Evolutionary conservation across 2,113 vertebrate species (phyloP).

Genomic region (Corythoichthys intestinalis): DNA sequence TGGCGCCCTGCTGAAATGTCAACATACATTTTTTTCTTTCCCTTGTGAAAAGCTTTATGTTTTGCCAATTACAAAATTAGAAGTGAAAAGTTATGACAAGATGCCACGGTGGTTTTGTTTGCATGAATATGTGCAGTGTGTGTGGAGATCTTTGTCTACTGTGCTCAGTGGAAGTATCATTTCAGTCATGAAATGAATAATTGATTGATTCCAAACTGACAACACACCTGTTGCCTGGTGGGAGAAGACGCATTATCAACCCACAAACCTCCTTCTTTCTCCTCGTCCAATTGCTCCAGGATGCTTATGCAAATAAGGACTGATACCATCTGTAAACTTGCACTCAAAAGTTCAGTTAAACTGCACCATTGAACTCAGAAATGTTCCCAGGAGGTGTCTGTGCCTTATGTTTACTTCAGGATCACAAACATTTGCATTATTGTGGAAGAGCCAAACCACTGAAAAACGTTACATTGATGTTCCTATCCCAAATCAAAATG

Average conservation of each 20-base stretch:
- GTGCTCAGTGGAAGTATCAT: constrained; percentile 17
- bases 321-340: constrained; percentile 16
- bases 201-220: constrained; percentile 17
- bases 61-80: neutral
- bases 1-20: constrained; percentile 13
- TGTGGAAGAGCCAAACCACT: neutral
- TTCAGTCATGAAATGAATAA: constrained; percentile 37
- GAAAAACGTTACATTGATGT: neutral
- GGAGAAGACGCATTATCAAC: neutral
- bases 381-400: neutral
- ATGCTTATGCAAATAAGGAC: constrained; percentile 44
- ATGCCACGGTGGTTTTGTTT: constrained; percentile 29
- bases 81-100: neutral
- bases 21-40: constrained; percentile 1
- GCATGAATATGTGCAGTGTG: neutral
- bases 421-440: neutral
- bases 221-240: constrained; percentile 49
- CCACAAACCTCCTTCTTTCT: neutral
- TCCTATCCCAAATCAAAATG: neutral
- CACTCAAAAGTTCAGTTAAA: neutral
- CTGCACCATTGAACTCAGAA: constrained; percentile 12
- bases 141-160: constrained; percentile 17
- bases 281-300: neutral
- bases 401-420: neutral
- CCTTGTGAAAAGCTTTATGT: constrained; percentile 8